Evolutionary conservation across 2,113 vertebrate species (phyloP).

Genomic region (Pithys albifrons): DNA sequence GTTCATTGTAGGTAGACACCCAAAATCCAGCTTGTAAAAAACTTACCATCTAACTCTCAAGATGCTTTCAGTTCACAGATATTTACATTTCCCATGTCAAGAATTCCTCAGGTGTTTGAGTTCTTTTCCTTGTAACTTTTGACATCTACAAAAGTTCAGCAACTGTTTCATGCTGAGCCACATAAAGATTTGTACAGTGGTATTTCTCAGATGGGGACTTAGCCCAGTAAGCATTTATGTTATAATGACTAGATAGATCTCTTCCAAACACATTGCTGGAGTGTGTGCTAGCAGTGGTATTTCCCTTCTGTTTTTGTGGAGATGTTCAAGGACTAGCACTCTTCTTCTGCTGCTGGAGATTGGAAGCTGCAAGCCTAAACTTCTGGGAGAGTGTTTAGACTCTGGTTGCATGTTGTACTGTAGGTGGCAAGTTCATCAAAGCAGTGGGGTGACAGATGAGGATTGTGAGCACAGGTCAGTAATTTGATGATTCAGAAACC

Average conservation of each 20-base stretch:
- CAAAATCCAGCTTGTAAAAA: background rate
- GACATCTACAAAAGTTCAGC: background rate
- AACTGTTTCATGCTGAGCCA: background rate
- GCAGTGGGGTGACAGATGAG: fast-evolving
- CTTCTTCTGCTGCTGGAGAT: background rate
- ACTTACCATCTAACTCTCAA: background rate
- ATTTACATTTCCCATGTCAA: background rate
- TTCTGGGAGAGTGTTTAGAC: background rate
- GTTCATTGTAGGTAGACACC: fast-evolving
- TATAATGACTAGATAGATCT: background rate
- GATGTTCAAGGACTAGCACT: background rate
- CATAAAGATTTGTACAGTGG: background rate
- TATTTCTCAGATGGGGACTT: background rate
- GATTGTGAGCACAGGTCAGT: background rate
- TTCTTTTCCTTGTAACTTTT: background rate
- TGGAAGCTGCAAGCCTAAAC: background rate
- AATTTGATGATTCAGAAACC: background rate
- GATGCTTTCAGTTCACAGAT: background rate
- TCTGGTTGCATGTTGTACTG: background rate
- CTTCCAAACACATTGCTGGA: background rate
- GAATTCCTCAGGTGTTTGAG: background rate
- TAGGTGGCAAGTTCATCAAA: background rate
- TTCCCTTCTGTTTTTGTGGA: background rate
- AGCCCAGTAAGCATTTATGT: background rate
- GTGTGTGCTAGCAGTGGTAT: background rate